These are phyloP conservation scores for Puffinus mauretanicus DNA, from an alignment of 2,113 vertebrate species.

Conservation along the genomic window DNA sequence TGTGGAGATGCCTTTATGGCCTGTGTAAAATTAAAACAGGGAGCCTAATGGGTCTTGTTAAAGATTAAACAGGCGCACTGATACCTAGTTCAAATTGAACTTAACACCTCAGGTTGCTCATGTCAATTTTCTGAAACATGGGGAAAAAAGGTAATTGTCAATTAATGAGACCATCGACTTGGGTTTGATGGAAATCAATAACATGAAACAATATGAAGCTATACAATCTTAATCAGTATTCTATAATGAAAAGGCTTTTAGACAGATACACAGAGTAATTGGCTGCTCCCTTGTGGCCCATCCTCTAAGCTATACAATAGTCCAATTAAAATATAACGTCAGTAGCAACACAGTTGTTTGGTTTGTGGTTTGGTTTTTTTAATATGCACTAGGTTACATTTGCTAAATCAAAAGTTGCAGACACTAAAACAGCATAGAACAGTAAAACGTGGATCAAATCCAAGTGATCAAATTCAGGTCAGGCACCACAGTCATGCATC, in stretches of 20 bases:
- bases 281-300: slow-evolving; percentile 65
- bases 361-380: background rate
- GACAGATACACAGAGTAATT: slow-evolving; percentile 70
- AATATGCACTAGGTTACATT: slow-evolving; percentile 38
- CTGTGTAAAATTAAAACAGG: slow-evolving; percentile 52
- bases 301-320: slow-evolving; percentile 53
- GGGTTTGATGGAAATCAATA: slow-evolving; percentile 73
- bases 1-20: background rate
- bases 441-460: background rate
- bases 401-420: slow-evolving; percentile 66
- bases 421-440: slow-evolving; percentile 21
- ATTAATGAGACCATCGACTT: slow-evolving; percentile 72
- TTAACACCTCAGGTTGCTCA: slow-evolving; percentile 55
- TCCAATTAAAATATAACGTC: slow-evolving; percentile 72
- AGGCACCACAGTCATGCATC: background rate
- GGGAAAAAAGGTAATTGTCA: slow-evolving; percentile 78
- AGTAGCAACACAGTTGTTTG: slow-evolving; percentile 62
- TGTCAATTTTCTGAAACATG: slow-evolving; percentile 71
- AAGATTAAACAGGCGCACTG: slow-evolving; percentile 65
- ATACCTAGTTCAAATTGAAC: slow-evolving; percentile 67
- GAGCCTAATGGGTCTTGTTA: slow-evolving; percentile 55
- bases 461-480: background rate
- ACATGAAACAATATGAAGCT: slow-evolving; percentile 59
- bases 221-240: slow-evolving; percentile 70
- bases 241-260: slow-evolving; percentile 55